Percentiles rank a stretch among this genome's conserved stretches.
Conservation (phyloP, 2,888 invertebrate genomes). For the Cheilosia vulpina region DNA sequence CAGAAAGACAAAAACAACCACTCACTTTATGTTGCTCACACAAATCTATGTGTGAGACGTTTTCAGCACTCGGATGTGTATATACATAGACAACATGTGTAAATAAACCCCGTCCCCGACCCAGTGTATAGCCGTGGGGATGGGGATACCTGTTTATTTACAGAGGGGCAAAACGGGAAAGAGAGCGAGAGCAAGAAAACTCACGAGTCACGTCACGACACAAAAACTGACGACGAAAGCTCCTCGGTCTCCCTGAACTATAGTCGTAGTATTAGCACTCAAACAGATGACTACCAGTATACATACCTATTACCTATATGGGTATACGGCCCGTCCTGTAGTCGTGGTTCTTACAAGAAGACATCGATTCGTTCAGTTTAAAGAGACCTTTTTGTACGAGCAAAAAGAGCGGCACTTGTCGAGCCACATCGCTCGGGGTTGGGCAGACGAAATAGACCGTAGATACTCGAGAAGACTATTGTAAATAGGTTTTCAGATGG, state of each 20-base stretch:
- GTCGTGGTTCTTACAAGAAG: slow-evolving; percentile 65
- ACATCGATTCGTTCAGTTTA: slow-evolving; percentile 70
- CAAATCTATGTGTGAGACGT: slow-evolving; percentile 62
- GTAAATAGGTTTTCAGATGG: slow-evolving; percentile 74
- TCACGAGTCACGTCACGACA: slow-evolving; percentile 1
- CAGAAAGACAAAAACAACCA: slow-evolving; percentile 67
- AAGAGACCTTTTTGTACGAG: slow-evolving; percentile 68
- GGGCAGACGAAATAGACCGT: slow-evolving; percentile 73
- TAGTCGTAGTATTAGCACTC: slow-evolving; percentile 62
- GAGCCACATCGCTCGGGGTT: slow-evolving; percentile 68
- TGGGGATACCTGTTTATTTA: slow-evolving; percentile 73
- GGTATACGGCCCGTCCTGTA: slow-evolving; percentile 12
- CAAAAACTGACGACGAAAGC: slow-evolving; percentile 48
- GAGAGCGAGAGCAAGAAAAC: slow-evolving; percentile 65
- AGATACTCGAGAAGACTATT: slow-evolving; percentile 73
- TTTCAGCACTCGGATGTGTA: slow-evolving; percentile 65
- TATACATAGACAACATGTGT: slow-evolving; percentile 74
- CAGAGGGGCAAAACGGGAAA: slow-evolving; percentile 40
- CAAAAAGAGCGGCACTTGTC: slow-evolving; percentile 67
- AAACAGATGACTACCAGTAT: slow-evolving; percentile 69
- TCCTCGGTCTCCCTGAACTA: slow-evolving; percentile 62
- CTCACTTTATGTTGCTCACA: slow-evolving; percentile 57
- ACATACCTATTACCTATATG: background rate
- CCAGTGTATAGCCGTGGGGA: slow-evolving; percentile 59
- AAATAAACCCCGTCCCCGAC: slow-evolving; percentile 73